Percentiles rank a stretch among this genome's conserved stretches.
Conservation (phyloP, 2,797 vertebrate genomes). For the Cyclura pinguis region DNA sequence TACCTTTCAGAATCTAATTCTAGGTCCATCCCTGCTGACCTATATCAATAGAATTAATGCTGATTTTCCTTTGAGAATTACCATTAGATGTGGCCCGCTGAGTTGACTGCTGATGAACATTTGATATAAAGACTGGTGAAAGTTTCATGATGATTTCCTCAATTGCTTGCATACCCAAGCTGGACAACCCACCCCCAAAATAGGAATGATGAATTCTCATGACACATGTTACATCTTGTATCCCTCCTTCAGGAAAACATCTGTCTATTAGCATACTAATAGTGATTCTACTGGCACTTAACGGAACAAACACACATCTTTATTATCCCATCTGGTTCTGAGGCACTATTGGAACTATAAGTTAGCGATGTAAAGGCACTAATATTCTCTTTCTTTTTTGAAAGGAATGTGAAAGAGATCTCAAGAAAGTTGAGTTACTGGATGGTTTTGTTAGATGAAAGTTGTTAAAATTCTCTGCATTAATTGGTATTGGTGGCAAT, state of each 20-base stretch:
- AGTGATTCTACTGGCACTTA: slow-evolving; percentile 60
- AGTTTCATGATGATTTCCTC: slow-evolving; percentile 39
- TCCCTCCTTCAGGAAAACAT: slow-evolving; percentile 74
- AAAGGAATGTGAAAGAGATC: not conserved
- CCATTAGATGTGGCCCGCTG: not conserved
- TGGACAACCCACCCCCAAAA: not conserved
- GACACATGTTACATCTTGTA: slow-evolving; percentile 71
- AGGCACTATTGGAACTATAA: slow-evolving; percentile 44
- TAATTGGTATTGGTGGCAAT: not conserved
- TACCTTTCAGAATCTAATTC: not conserved
- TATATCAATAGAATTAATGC: not conserved
- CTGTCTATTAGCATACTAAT: slow-evolving; percentile 76
- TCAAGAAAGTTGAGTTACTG: not conserved
- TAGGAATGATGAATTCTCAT: slow-evolving; percentile 60
- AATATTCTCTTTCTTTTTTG: not conserved
- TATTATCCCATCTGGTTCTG: slow-evolving; percentile 68
- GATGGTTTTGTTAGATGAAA: not conserved
- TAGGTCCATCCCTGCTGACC: too few relatives aligned
- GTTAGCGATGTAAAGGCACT: not conserved
- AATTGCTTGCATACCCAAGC: slow-evolving; percentile 49
- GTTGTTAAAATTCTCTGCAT: not conserved
- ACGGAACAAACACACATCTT: slow-evolving; percentile 64
- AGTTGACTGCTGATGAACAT: slow-evolving; percentile 38
- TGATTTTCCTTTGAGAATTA: slow-evolving; percentile 16
- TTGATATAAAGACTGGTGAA: slow-evolving; percentile 8